Evolutionary conservation across 2,888 invertebrate species (phyloP).

Genomic region (Ectobius pallidus): DNA sequence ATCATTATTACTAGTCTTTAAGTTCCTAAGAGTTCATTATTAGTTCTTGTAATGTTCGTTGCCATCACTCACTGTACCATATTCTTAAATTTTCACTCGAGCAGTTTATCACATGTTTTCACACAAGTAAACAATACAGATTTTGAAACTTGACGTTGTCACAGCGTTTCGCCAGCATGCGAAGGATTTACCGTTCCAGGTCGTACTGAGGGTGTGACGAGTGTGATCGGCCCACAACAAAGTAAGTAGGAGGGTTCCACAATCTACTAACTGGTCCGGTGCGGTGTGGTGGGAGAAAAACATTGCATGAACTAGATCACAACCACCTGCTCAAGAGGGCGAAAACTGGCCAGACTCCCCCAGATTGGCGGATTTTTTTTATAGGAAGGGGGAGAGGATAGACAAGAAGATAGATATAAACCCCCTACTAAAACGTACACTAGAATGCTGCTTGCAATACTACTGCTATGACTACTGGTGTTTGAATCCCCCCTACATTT

Average conservation of each 20-base stretch:
- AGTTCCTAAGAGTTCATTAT: no score
- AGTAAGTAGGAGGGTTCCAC: neutral
- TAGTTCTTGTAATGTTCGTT: no score
- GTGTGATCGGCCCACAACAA: neutral
- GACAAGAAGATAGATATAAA: constrained; percentile 24
- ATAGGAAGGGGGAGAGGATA: constrained; percentile 22
- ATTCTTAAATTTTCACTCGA: no score
- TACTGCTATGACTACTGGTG: neutral
- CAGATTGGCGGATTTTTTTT: constrained; percentile 35
- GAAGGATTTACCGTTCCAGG: neutral
- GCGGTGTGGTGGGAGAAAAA: constrained; percentile 20
- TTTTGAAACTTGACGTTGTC: no score
- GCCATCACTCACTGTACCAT: neutral
- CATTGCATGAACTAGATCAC: neutral
- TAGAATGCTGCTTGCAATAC: constrained; percentile 24
- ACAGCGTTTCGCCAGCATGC: neutral
- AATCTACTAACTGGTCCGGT: neutral
- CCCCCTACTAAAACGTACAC: constrained; percentile 24
- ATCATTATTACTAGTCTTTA: no score
- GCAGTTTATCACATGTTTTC: no score
- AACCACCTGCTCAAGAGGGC: constrained; percentile 45
- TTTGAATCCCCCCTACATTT: neutral
- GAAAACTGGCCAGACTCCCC: constrained; percentile 33
- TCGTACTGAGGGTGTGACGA: neutral
- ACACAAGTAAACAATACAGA: no score